A percentile compares a stretch with the other conserved stretches of the same genome.
Evolutionary conservation across 2,113 vertebrate genomes (phyloP).

Genomic region (Triplophysa tibetana): DNA sequence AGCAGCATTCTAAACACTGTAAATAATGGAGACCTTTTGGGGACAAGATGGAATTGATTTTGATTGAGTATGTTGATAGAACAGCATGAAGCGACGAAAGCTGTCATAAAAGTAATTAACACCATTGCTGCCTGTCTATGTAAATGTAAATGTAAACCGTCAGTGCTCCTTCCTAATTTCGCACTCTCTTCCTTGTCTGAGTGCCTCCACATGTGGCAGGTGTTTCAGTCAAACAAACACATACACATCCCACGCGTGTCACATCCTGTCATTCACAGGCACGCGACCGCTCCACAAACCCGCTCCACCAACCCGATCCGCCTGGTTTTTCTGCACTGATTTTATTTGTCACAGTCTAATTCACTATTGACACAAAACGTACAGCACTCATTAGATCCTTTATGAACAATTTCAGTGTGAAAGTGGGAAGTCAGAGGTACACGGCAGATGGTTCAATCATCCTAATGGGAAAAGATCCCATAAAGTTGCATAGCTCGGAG

Average conservation of each 20-base stretch:
- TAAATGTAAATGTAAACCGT: constrained; percentile 38
- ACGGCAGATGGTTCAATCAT: constrained; percentile 39
- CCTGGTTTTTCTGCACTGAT: constrained; percentile 28
- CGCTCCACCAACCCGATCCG: neutral
- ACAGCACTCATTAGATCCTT: constrained; percentile 42
- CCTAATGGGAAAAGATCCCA: constrained; percentile 13
- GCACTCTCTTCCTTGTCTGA: constrained; percentile 3
- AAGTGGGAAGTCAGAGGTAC: constrained; percentile 23
- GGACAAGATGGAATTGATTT: constrained; percentile 4
- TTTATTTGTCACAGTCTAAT: constrained; percentile 44
- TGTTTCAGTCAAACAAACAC: constrained; percentile 31
- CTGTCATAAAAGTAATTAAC: constrained; percentile 38
- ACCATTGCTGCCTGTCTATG: constrained; percentile 16
- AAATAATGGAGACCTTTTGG: constrained; percentile 21
- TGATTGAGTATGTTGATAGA: constrained; percentile 30
- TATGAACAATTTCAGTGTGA: constrained; percentile 35
- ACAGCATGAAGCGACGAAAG: constrained; percentile 10
- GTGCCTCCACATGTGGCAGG: constrained; percentile 34
- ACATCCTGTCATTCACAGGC: constrained; percentile 39
- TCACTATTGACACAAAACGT: constrained; percentile 46
- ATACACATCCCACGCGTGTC: constrained; percentile 10
- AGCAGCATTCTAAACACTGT: neutral
- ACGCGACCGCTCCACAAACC: constrained; percentile 14
- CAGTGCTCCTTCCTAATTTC: constrained; percentile 15
- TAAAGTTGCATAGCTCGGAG: constrained; percentile 11